Evolutionary conservation across 2,888 invertebrate genomes (phyloP).

Genomic region (Mythimna albipuncta): DNA sequence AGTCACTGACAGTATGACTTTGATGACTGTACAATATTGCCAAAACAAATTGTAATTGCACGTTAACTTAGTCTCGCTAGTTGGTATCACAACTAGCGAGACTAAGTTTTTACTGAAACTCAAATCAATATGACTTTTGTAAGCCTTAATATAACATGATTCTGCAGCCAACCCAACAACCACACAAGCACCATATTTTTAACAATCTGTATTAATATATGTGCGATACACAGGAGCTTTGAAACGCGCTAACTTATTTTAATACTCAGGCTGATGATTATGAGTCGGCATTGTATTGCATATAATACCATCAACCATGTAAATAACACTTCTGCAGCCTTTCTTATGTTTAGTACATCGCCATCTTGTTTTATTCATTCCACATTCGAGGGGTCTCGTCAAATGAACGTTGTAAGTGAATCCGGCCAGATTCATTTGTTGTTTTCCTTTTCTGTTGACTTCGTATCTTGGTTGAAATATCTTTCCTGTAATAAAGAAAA

Average conservation of each 20-base stretch:
- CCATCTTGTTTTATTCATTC: conserved; percentile 55
- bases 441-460: conserved; percentile 47
- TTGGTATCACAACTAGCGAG: no score
- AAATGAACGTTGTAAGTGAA: conserved; percentile 52
- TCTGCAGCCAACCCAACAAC: no score
- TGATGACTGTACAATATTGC: neutral
- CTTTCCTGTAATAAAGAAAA: conserved; percentile 37
- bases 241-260: neutral
- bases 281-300: conserved; percentile 25
- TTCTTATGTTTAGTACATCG: conserved; percentile 51
- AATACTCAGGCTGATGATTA: conserved; percentile 42
- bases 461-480: conserved; percentile 17
- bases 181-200: no score
- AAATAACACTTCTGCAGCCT: conserved; percentile 44
- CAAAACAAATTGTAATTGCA: no score
- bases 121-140: neutral
- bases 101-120: no score
- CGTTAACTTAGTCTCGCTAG: no score
- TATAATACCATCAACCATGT: conserved; percentile 30
- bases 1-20: neutral
- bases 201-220: neutral
- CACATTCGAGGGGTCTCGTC: neutral
- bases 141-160: neutral
- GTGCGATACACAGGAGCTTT: neutral
- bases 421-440: conserved; percentile 43